A percentile compares a stretch with the other conserved stretches of the same genome.
phyloP scores from a whole-genome alignment of 2,797 vertebrate genomes.

The Lacerta bilineata region DNA sequence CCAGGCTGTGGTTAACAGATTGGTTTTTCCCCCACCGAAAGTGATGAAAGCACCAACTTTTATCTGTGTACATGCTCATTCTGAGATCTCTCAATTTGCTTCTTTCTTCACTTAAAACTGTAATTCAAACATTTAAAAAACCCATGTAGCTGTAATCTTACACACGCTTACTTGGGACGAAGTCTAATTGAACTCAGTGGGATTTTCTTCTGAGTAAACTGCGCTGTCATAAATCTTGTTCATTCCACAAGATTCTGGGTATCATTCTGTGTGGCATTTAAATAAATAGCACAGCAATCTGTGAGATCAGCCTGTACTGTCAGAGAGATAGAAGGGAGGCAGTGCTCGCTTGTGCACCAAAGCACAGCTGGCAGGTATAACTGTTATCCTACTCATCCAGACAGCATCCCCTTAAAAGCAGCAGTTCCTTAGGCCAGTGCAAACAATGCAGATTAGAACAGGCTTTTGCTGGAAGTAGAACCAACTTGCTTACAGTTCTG shows the following conservation, averaged over 20 bases:
- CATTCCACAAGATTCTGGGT: background rate
- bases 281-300: background rate
- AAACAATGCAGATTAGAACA: background rate
- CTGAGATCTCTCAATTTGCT: background rate
- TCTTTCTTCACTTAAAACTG: background rate
- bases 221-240: background rate
- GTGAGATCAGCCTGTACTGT: background rate
- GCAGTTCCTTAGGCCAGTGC: background rate
- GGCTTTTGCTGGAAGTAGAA: background rate
- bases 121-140: background rate
- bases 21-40: background rate
- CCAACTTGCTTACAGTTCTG: background rate
- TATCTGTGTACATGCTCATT: background rate
- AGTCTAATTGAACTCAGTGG: background rate
- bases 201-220: background rate
- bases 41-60: background rate
- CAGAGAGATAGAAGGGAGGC: background rate
- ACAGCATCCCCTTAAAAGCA: background rate
- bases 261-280: background rate
- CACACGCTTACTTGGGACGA: background rate
- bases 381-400: background rate
- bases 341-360: background rate
- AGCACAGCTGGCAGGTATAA: slow-evolving; percentile 12
- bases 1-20: too few species aligned
- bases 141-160: background rate